Evolutionary conservation across 1,140 invertebrate genomes (phyloP).

Genomic region (Potamilus streckersoni): DNA sequence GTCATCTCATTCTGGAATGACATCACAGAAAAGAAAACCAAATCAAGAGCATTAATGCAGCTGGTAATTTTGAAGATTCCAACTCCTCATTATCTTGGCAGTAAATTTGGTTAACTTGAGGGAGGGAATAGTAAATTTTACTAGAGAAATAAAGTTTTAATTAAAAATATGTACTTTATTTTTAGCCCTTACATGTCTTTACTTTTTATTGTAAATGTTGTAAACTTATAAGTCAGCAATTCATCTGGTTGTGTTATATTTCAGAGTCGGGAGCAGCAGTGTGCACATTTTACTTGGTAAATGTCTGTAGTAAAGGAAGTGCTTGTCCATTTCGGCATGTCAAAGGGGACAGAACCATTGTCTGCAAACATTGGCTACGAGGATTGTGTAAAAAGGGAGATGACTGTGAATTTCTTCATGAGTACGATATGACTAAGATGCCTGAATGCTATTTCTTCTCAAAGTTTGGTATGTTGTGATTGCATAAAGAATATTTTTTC

Average conservation of each 20-base stretch:
- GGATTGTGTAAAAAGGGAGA: constrained; percentile 99
- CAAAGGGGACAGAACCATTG: constrained; percentile 96
- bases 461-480: constrained; percentile 69
- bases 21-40: too few species aligned
- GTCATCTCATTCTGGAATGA: too few species aligned
- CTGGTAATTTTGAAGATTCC: too few species aligned
- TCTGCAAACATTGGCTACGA: constrained; percentile 99
- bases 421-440: constrained; percentile 99
- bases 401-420: constrained; percentile 99
- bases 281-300: constrained; percentile 90
- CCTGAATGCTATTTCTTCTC: constrained; percentile 99
- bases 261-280: constrained; percentile 95
- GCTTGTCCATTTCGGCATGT: constrained; percentile 98
- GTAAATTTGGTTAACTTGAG: too few species aligned
- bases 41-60: too few species aligned
- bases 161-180: too few species aligned
- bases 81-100: too few species aligned
- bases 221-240: not conserved
- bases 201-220: too few species aligned
- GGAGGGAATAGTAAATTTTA: too few species aligned
- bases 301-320: constrained; percentile 86
- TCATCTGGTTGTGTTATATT: constrained; percentile 60
- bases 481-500: not conserved
- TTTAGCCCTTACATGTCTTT: too few species aligned
- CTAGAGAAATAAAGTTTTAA: too few species aligned